phyloP scores from a whole-genome alignment of 2,888 invertebrate genomes.

The Coenonympha arcania region DNA sequence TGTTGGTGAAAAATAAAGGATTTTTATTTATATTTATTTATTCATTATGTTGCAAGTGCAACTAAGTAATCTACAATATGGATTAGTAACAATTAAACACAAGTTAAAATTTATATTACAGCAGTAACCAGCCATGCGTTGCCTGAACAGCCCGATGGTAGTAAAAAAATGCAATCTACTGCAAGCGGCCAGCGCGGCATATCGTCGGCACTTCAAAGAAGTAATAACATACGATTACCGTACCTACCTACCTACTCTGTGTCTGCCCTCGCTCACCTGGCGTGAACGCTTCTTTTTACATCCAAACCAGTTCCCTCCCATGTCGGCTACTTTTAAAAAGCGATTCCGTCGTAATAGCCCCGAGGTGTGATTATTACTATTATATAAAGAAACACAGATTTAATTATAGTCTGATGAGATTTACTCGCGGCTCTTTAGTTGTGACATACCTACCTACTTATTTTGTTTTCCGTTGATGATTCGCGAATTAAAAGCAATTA shows the following conservation, averaged over 20 bases:
- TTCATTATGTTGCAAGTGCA: too few relatives aligned
- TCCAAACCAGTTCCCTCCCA: constrained; percentile 60
- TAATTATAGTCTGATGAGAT: constrained; percentile 34
- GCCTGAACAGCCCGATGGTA: neutral
- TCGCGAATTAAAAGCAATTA: neutral
- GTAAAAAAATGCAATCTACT: constrained; percentile 29
- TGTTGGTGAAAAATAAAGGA: too few relatives aligned
- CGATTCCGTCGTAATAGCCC: constrained; percentile 61
- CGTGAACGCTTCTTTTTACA: constrained; percentile 56
- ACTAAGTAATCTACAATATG: too few relatives aligned
- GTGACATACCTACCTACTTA: constrained; percentile 5
- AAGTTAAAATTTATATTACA: constrained; percentile 1
- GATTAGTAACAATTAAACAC: too few relatives aligned
- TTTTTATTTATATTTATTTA: too few relatives aligned
- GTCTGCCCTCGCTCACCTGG: constrained; percentile 52
- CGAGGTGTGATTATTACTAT: constrained; percentile 64
- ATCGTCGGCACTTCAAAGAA: constrained; percentile 60
- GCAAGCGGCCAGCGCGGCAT: constrained; percentile 34
- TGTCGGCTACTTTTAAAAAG: constrained; percentile 57
- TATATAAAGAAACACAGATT: constrained; percentile 47
- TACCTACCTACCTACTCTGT: constrained; percentile 42
- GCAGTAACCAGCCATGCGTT: neutral
- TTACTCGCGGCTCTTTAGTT: neutral
- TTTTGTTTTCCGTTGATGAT: neutral
- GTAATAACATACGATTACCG: constrained; percentile 65